Evolutionary conservation across 2,797 vertebrate genomes (phyloP), one percentile per base, ranked within the genome.

Genomic region (Hozukius guyotensis): DNA sequence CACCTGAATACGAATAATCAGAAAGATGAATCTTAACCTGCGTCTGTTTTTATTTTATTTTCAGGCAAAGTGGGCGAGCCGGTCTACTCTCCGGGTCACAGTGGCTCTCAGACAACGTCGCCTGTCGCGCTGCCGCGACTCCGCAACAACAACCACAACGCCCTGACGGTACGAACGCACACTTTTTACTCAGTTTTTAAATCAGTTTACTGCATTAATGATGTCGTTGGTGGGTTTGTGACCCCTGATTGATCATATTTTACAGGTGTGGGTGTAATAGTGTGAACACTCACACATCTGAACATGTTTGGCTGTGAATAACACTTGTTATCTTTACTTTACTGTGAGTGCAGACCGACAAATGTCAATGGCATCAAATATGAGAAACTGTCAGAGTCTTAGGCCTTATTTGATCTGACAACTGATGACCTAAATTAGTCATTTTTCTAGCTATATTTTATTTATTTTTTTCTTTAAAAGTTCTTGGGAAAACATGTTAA

Each of bases 11-110:
- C 7, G 16, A 32, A 20, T 27, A 25, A 25, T 25, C 14, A 34
- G n/a, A 27, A 5, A 5, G 25, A 36, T 42, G 1, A 52, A 71
- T 29, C 38, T 71, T 20, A 22, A 36, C n/a, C 8, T 56, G 10
- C 22, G 0, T 72, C 10, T 74, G 72, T 64, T 65, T 0, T 59
- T 0, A 20, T 52, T 55, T 7, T 59, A 8, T 57, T 67, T 49
- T 9, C 82, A 94, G 94, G 92, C 89, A 94, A 94, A 93, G 87
- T 9, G 83, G 94, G 92, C 83, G 93, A 94, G 93, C 81, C 83
- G 55, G 87, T 92, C 86, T 92, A 80, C 90, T 93, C 94, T 77
- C 91, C 90, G 0, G 88, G 82, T 87, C 93, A 92, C 90, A 80
- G 84, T 49, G 85, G 92, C 84, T 92, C 93, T 70, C 90, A 90